Conservation (phyloP, 2,797 vertebrate genomes). For the Sphenodon punctatus region DNA sequence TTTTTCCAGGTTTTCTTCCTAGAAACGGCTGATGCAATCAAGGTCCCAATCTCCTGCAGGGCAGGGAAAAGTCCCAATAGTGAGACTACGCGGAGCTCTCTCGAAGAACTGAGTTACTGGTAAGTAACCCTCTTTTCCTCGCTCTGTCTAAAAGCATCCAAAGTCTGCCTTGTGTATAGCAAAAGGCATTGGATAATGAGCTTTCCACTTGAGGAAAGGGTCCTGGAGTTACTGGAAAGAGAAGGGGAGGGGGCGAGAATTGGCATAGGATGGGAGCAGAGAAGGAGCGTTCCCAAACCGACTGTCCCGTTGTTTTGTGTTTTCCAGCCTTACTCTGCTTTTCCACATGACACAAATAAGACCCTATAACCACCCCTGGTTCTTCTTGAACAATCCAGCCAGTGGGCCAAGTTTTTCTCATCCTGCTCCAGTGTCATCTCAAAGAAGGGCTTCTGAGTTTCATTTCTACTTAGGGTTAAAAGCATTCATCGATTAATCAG, state of each 20-base stretch:
- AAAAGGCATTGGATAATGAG: neutral
- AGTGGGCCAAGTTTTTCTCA: neutral
- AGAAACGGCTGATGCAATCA: too few relatives aligned
- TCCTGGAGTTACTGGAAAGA: neutral
- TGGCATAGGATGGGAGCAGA: neutral
- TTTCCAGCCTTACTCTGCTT: neutral
- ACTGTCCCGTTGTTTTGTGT: neutral
- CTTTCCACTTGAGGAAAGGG: conserved; percentile 7
- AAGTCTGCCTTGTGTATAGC: too few relatives aligned
- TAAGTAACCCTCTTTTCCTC: too few relatives aligned
- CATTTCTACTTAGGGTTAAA: too few relatives aligned
- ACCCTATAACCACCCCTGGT: neutral
- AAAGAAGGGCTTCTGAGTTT: too few relatives aligned
- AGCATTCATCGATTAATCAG: too few relatives aligned
- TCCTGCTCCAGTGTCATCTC: neutral
- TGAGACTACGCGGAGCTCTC: too few relatives aligned
- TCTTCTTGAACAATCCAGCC: neutral
- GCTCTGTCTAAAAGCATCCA: too few relatives aligned
- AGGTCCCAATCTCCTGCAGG: too few relatives aligned
- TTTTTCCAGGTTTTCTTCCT: too few relatives aligned
- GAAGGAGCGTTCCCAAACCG: neutral
- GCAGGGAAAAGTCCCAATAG: too few relatives aligned
- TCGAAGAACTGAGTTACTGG: too few relatives aligned
- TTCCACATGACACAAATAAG: neutral
- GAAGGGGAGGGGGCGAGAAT: neutral